Conservation (phyloP, 2,888 invertebrate genomes). For the Epinotia ramella region DNA sequence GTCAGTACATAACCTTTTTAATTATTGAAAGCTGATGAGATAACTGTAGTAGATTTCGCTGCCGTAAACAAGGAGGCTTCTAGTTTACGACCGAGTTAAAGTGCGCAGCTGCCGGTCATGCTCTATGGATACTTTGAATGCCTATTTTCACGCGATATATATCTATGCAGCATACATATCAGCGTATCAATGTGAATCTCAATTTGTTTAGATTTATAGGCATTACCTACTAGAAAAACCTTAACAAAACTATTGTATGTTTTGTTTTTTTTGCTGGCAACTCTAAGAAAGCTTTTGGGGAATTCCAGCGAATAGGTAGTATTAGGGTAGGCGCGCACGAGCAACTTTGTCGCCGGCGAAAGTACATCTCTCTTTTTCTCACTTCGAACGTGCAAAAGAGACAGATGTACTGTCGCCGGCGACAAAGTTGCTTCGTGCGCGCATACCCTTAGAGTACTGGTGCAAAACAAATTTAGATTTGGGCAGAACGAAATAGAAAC, state of each 20-base stretch:
- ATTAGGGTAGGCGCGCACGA: too few relatives aligned
- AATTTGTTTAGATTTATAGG: not conserved
- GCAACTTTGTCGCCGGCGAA: too few relatives aligned
- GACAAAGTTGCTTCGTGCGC: too few relatives aligned
- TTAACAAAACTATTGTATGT: too few relatives aligned
- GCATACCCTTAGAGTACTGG: too few relatives aligned
- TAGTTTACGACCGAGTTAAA: constrained; percentile 30
- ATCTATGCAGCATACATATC: not conserved
- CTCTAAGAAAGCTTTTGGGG: not conserved
- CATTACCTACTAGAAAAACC: not conserved
- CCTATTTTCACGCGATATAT: constrained; percentile 29
- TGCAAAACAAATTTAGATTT: too few relatives aligned
- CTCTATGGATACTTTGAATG: constrained; percentile 31
- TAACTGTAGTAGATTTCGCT: constrained; percentile 40
- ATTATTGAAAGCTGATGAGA: constrained; percentile 45
- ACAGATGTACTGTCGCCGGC: too few relatives aligned
- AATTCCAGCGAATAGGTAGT: not conserved
- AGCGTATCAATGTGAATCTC: not conserved
- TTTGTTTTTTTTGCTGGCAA: not conserved
- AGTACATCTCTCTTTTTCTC: too few relatives aligned
- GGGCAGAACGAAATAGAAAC: not conserved
- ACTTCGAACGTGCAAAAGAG: too few relatives aligned
- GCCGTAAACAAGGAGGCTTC: constrained; percentile 30
- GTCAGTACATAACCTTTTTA: constrained; percentile 56
- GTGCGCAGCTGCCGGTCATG: constrained; percentile 35